Evolutionary conservation across 2,888 invertebrate species (phyloP).

Genomic region (Oscheius myriophilus): DNA sequence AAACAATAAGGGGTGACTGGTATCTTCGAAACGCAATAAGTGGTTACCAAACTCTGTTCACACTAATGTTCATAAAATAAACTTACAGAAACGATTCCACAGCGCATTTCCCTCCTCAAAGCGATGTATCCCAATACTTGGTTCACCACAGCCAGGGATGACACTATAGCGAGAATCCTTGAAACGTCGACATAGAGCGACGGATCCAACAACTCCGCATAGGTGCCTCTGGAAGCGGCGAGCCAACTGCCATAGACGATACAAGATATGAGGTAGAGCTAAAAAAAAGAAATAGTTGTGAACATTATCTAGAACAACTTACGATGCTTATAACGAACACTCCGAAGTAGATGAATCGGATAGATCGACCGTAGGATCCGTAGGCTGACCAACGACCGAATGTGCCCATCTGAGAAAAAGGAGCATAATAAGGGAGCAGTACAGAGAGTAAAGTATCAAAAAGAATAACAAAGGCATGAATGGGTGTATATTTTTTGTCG

Average conservation of each 20-base stretch:
- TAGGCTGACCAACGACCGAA: conserved; percentile 64
- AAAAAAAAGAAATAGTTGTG: conserved; percentile 29
- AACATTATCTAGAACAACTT: conserved; percentile 22
- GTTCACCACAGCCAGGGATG: conserved; percentile 54
- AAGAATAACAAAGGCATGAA: too few species aligned
- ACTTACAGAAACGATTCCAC: conserved; percentile 66
- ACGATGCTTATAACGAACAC: conserved; percentile 54
- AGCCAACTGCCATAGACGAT: conserved; percentile 67
- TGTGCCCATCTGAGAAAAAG: conserved; percentile 47
- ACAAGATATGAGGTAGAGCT: conserved; percentile 61
- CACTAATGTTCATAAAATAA: too few species aligned
- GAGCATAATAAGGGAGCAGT: too few species aligned
- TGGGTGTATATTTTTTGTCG: too few species aligned
- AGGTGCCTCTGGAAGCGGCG: conserved; percentile 59
- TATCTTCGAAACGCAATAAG: too few species aligned
- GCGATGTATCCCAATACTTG: conserved; percentile 59
- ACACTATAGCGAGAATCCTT: conserved; percentile 51
- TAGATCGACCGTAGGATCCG: conserved; percentile 52
- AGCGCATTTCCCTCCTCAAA: conserved; percentile 64
- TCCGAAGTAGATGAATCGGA: conserved; percentile 44
- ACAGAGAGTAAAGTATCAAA: too few species aligned
- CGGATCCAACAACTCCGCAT: conserved; percentile 67
- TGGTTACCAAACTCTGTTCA: too few species aligned
- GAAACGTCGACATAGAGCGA: conserved; percentile 69
- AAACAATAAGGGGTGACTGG: too few species aligned